Evolutionary conservation across 1,140 invertebrate species (phyloP).

Genomic region (Bilobella aurantiaca): DNA sequence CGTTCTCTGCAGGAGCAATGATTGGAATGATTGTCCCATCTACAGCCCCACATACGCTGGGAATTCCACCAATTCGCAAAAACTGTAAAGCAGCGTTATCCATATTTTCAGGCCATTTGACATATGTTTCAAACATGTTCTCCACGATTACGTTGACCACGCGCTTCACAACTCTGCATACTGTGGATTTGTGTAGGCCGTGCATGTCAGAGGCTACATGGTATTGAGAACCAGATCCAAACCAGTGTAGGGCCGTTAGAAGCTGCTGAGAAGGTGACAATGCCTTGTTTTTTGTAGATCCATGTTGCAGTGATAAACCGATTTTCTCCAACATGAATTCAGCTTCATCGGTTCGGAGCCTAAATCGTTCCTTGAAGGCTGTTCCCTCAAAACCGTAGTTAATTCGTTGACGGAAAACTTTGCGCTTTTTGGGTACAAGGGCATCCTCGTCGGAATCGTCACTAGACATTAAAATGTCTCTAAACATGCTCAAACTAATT

Average conservation of each 20-base stretch:
- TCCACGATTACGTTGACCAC: conserved; percentile 5
- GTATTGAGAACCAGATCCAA: conserved; percentile 31
- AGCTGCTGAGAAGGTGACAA: conserved; percentile 19
- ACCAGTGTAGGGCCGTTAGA: conserved; percentile 24
- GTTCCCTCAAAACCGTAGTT: too few relatives aligned
- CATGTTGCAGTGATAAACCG: conserved; percentile 7
- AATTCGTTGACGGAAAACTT: too few relatives aligned
- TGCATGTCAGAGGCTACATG: conserved; percentile 32
- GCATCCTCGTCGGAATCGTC: too few relatives aligned
- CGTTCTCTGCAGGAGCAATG: conserved; percentile 26
- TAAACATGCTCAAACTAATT: too few relatives aligned
- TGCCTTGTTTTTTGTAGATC: conserved; percentile 19
- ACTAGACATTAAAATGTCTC: too few relatives aligned
- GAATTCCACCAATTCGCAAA: conserved; percentile 4
- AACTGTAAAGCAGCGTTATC: background rate
- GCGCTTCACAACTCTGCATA: conserved; percentile 17
- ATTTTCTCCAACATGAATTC: too few relatives aligned
- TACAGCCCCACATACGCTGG: conserved; percentile 6
- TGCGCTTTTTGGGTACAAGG: too few relatives aligned
- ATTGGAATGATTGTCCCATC: conserved; percentile 35
- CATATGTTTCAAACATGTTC: background rate
- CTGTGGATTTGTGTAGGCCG: conserved; percentile 27
- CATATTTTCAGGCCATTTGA: background rate
- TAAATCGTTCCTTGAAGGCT: too few relatives aligned
- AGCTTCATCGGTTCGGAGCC: too few relatives aligned